Evolutionary conservation across 2,797 vertebrate genomes (phyloP).

Genomic region (Nasua narica): DNA sequence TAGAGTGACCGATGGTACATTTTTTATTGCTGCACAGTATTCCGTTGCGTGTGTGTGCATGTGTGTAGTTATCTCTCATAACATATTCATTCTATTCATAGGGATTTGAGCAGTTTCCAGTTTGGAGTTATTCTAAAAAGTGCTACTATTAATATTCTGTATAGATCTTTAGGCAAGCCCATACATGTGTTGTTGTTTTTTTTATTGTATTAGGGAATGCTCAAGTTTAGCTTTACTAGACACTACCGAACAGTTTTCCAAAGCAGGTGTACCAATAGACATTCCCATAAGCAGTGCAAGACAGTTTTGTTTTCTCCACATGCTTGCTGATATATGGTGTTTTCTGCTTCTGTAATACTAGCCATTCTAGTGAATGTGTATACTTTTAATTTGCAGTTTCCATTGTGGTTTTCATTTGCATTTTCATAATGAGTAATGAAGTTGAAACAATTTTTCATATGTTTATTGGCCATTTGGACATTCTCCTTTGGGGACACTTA

Average conservation of each 20-base stretch:
- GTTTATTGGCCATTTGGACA: neutral
- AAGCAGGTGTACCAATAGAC: neutral
- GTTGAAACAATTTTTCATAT: neutral
- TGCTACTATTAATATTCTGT: neutral
- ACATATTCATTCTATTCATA: neutral
- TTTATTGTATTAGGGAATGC: neutral
- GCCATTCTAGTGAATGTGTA: neutral
- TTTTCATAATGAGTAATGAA: neutral
- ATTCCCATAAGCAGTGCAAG: neutral
- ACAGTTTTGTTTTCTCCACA: neutral
- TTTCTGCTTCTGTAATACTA: neutral
- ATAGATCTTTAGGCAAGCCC: neutral
- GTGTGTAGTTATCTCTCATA: neutral
- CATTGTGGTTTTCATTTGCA: constrained; percentile 16
- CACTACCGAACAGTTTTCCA: neutral
- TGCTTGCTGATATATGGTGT: neutral
- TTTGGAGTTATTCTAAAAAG: neutral
- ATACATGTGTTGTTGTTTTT: neutral
- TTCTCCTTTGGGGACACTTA: neutral
- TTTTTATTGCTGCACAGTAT: neutral
- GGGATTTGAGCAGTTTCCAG: neutral
- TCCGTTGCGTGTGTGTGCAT: neutral
- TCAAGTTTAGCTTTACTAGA: neutral
- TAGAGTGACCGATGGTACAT: neutral
- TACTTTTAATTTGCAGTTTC: constrained; percentile 5